A percentile compares a stretch with the other conserved stretches of the same genome.
Evolutionary conservation across 2,113 vertebrate genomes (phyloP).

Genomic region (Burhinus bistriatus): DNA sequence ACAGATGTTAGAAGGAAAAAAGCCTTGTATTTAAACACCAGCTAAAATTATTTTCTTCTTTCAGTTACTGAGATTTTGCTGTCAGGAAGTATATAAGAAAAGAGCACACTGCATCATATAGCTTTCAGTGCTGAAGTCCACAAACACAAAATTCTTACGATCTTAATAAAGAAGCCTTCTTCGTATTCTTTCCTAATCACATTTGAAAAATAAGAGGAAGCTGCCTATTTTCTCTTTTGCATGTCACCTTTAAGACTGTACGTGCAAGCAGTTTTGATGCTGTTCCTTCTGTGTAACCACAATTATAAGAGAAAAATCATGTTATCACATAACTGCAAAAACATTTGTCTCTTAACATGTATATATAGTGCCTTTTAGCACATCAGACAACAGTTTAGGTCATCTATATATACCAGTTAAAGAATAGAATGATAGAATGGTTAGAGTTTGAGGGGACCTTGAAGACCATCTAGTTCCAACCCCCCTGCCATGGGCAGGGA

Average conservation of each 20-base stretch:
- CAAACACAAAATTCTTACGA: neutral
- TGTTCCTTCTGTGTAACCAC: neutral
- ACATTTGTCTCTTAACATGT: neutral
- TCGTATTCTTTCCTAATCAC: neutral
- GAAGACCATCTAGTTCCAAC: neutral
- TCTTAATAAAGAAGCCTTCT: neutral
- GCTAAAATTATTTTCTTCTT: neutral
- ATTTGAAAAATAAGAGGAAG: neutral
- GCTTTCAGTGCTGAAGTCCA: neutral
- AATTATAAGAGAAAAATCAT: neutral
- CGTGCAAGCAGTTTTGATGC: neutral
- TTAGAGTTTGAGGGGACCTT: neutral
- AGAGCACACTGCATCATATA: neutral
- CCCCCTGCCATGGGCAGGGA: neutral
- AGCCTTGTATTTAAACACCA: neutral
- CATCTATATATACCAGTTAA: neutral
- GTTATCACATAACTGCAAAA: neutral
- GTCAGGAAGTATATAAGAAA: neutral
- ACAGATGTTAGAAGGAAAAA: neutral
- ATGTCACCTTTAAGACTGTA: neutral
- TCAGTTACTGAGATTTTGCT: neutral
- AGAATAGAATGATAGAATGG: neutral
- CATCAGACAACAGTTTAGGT: neutral
- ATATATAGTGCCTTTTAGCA: neutral
- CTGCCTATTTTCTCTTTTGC: neutral